Evolutionary conservation across 1,140 invertebrate genomes (phyloP).

Genomic region (Hylaeus volcanicus): DNA sequence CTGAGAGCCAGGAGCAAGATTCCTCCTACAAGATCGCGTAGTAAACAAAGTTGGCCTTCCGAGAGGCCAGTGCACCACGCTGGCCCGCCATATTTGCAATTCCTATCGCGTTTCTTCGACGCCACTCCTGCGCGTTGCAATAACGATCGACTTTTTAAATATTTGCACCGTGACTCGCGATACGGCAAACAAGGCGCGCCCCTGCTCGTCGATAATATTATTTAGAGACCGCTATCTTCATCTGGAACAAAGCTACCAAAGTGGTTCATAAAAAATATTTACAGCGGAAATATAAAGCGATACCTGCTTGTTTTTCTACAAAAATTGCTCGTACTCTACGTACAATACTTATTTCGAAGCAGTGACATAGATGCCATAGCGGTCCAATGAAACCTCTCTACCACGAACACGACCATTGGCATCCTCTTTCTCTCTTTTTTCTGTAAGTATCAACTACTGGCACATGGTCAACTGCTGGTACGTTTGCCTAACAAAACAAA

Average conservation of each 20-base stretch:
- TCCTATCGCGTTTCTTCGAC: conserved; percentile 32
- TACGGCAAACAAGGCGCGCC: not conserved
- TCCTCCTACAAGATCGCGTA: conserved; percentile 31
- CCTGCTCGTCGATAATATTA: not conserved
- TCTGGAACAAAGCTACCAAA: not conserved
- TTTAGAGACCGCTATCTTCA: not conserved
- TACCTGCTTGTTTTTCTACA: no score
- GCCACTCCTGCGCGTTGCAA: conserved; percentile 4
- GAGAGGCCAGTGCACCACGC: conserved; percentile 47
- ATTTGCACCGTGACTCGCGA: not conserved
- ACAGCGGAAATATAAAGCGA: no score
- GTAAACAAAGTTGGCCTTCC: conserved; percentile 60
- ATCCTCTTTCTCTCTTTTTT: no score
- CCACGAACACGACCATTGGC: no score
- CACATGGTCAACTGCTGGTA: no score
- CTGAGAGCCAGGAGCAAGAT: conserved; percentile 22
- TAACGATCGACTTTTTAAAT: conserved; percentile 9
- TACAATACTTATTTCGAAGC: no score
- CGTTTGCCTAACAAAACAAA: not conserved
- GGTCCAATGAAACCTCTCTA: no score
- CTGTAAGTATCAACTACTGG: no score
- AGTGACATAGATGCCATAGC: no score
- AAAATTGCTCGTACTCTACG: no score
- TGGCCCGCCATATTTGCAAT: conserved; percentile 40
- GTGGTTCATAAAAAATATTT: no score